Conservation (phyloP, 2,797 vertebrate genomes). For the Spea hammondii region DNA sequence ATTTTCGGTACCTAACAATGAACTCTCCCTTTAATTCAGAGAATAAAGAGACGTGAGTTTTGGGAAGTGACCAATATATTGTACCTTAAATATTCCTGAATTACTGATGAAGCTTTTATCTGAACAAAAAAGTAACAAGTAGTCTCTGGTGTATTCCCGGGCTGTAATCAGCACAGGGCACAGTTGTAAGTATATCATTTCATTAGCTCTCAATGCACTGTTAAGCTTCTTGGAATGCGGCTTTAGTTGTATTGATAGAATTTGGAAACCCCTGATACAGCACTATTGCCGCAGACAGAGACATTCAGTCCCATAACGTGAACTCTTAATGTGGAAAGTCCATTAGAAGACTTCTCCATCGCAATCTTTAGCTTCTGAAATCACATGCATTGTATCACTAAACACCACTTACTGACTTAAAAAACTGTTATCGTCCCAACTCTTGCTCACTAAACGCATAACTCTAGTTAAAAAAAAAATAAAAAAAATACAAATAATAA, state of each 20-base stretch:
- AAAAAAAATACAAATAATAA: no score
- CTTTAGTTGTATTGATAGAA: constrained; percentile 51
- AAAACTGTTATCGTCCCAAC: constrained; percentile 16
- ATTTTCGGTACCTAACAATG: no score
- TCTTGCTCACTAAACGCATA: constrained; percentile 12
- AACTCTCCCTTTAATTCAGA: not conserved
- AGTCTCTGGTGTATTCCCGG: constrained; percentile 38
- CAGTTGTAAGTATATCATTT: constrained; percentile 46
- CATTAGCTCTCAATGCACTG: constrained; percentile 48
- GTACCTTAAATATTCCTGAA: constrained; percentile 30
- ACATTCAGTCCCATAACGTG: constrained; percentile 41
- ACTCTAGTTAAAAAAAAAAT: not conserved
- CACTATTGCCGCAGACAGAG: constrained; percentile 41
- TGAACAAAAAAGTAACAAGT: constrained; percentile 31
- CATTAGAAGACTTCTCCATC: constrained; percentile 42
- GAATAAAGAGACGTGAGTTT: constrained; percentile 15
- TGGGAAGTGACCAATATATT: constrained; percentile 43
- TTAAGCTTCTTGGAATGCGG: constrained; percentile 47
- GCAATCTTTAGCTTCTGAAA: constrained; percentile 31
- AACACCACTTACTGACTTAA: constrained; percentile 21
- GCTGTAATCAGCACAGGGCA: constrained; percentile 47
- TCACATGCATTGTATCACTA: constrained; percentile 25
- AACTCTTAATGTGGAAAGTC: constrained; percentile 46
- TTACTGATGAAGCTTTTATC: constrained; percentile 49
- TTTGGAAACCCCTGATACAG: constrained; percentile 49